phyloP scores from a whole-genome alignment of 2,888 invertebrate species.

The Malthinus flaveolus region DNA sequence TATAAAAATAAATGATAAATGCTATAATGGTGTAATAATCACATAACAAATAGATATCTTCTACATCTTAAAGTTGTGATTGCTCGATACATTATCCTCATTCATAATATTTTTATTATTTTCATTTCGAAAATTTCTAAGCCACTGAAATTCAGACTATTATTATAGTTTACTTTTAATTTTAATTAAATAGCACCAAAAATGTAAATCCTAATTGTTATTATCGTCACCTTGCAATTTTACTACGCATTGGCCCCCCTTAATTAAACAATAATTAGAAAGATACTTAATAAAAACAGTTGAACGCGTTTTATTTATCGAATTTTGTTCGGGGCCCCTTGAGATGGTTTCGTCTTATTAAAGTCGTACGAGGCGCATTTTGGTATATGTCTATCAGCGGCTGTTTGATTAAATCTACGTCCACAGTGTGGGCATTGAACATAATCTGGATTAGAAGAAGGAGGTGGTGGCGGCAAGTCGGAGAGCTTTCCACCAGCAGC shows the following conservation, averaged over 20 bases:
- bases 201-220: neutral
- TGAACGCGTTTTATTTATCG: neutral
- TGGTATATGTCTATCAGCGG: slow-evolving; percentile 90
- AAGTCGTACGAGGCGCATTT: slow-evolving; percentile 83
- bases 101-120: too few relatives aligned
- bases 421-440: slow-evolving; percentile 87
- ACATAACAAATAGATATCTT: too few relatives aligned
- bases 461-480: slow-evolving; percentile 88
- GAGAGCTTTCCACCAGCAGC: slow-evolving; percentile 84
- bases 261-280: neutral
- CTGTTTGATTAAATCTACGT: slow-evolving; percentile 80
- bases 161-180: neutral
- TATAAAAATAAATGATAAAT: too few relatives aligned
- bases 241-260: slow-evolving; percentile 1
- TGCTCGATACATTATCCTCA: too few relatives aligned
- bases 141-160: too few relatives aligned
- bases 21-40: too few relatives aligned
- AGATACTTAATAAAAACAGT: neutral
- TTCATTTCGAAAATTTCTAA: too few relatives aligned
- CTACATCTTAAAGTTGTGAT: too few relatives aligned
- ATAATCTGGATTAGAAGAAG: slow-evolving; percentile 88
- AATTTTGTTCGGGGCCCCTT: neutral
- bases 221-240: neutral
- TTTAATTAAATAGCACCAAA: slow-evolving; percentile 3
- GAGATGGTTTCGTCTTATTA: slow-evolving; percentile 74